Evolutionary conservation across 2,113 vertebrate species (phyloP).

Genomic region (Strix aluco): DNA sequence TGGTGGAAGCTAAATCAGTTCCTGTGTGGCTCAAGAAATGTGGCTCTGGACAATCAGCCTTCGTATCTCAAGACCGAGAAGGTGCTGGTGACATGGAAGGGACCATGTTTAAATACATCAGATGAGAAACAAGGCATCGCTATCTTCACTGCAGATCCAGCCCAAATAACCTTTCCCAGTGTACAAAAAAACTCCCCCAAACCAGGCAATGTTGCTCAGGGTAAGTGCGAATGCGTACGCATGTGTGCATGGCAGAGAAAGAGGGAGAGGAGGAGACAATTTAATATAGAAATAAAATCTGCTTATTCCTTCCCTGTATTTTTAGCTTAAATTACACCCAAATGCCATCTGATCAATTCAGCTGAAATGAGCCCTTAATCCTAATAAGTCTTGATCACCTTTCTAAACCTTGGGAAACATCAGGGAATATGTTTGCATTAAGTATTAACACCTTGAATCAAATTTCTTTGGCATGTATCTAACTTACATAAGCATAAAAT

Average conservation of each 20-base stretch:
- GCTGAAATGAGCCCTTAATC: constrained; percentile 47
- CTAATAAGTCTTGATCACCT: constrained; percentile 52
- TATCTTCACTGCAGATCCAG: neutral
- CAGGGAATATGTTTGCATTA: neutral
- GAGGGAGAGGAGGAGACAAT: neutral
- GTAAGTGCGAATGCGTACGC: accelerated
- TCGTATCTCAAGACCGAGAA: accelerated
- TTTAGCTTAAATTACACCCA: constrained; percentile 49
- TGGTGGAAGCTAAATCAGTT: neutral
- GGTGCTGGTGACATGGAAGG: neutral
- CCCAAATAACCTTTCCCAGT: neutral
- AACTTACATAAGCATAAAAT: neutral
- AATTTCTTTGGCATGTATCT: neutral
- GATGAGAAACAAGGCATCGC: neutral
- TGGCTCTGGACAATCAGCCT: neutral
- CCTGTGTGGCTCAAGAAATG: accelerated
- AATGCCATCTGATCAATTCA: constrained; percentile 53
- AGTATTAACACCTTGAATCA: neutral
- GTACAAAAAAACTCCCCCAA: neutral
- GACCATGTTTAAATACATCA: accelerated
- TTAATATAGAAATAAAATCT: neutral
- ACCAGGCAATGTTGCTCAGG: neutral
- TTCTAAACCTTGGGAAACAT: neutral
- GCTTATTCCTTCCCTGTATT: constrained; percentile 1
- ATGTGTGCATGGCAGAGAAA: neutral